Conservation (phyloP, 1,140 invertebrate genomes). For the Leptinotarsa undecemlineata region DNA sequence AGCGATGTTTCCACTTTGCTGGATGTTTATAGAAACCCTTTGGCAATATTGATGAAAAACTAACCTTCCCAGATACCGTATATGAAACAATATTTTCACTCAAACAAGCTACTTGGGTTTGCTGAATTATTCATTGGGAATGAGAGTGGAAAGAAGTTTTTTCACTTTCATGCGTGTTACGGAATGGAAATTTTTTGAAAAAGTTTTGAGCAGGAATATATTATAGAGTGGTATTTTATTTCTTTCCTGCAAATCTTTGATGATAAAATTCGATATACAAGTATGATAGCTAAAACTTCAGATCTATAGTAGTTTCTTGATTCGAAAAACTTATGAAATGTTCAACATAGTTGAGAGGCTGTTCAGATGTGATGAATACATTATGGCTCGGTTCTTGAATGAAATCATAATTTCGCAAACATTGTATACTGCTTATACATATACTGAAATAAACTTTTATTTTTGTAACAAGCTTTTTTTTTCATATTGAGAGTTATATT, state of each 20-base stretch:
- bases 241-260: not conserved
- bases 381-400: too few relatives aligned
- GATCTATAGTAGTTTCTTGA: too few relatives aligned
- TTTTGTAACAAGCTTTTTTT: too few relatives aligned
- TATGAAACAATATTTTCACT: slow-evolving; percentile 1
- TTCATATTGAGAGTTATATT: too few relatives aligned
- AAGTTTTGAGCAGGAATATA: not conserved
- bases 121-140: slow-evolving; percentile 5
- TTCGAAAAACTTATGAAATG: too few relatives aligned
- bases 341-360: too few relatives aligned
- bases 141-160: not conserved
- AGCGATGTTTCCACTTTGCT: slow-evolving; percentile 21
- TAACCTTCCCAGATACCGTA: slow-evolving; percentile 12
- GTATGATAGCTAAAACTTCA: too few relatives aligned
- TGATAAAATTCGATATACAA: not conserved
- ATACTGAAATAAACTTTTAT: too few relatives aligned
- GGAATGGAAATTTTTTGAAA: not conserved
- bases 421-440: too few relatives aligned
- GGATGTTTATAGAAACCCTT: slow-evolving; percentile 15
- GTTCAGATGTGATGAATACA: too few relatives aligned
- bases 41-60: slow-evolving; percentile 16
- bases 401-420: too few relatives aligned
- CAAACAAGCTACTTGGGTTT: not conserved
- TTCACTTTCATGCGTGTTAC: not conserved
- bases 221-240: not conserved